Evolutionary conservation across 2,888 invertebrate genomes (phyloP), one percentile per base, ranked within the genome.

Genomic region (Laothoe populi): DNA sequence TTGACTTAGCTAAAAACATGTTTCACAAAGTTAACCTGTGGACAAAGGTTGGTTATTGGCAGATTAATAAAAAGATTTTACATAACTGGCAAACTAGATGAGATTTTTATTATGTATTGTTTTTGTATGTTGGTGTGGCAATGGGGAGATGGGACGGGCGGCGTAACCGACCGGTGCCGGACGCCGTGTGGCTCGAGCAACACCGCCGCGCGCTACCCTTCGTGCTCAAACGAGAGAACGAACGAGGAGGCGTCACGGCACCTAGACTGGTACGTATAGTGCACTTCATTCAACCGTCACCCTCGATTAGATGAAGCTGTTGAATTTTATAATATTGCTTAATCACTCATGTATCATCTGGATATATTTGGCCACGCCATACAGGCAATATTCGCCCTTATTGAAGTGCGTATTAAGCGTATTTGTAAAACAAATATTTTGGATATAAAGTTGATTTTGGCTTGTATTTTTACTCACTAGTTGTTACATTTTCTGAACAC

Each of bases 161-260:
- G 19, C 89, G 92, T 71, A 88, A 84, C 77, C 86, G 92, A 63
- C 91, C 92, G 44, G 92, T 92, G 67, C 92, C 92, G 5, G 92
- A 92, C 73, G 92, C 92, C 44, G 92, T 92, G 66, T 92, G 92
- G 92, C 77, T 92, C 64, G 92, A 92, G 71, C 92, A 92, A 67
- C 92, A 92, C 53, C 88, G 92, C 58, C 87, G 92, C 62, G 92
- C 92, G 57, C 78, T 92, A 73, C 92, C 92, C 66, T 92, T 92
- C 80, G 89, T 90, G 71, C 86, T 92, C 73, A 92, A 92, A 78
- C 72, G 92, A 44, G 92, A 92, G 78, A 92, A 91, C 79, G 92
- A 91, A 71, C 78, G 90, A 53, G 81, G 88, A 48, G 73, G 74
- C 57, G 74, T 79, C 48, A 78, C 81, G 42, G 84, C 86, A 44